phyloP scores from a whole-genome alignment of 2,113 vertebrate genomes.

The Microtus oregoni region DNA sequence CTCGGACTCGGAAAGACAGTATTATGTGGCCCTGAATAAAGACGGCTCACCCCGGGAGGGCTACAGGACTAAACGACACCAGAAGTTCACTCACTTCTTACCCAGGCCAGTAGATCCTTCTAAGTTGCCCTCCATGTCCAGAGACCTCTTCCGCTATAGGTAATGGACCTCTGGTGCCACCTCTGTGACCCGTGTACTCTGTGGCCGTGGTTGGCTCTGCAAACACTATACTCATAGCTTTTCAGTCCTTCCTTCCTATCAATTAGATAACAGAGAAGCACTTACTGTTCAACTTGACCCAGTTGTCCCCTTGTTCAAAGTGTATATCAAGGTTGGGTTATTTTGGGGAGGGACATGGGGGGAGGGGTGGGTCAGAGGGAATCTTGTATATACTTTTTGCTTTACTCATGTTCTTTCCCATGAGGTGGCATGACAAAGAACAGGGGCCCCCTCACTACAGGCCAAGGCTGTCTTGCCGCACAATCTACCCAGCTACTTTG shows the following conservation, averaged over 20 bases:
- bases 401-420: constrained; percentile 77
- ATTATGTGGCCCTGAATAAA: constrained; percentile 98
- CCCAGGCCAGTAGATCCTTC: constrained; percentile 96
- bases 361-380: constrained; percentile 76
- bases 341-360: constrained; percentile 77
- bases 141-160: constrained; percentile 97
- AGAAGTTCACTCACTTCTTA: constrained; percentile 98
- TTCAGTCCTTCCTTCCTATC: constrained; percentile 84
- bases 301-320: constrained; percentile 83
- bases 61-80: constrained; percentile 97
- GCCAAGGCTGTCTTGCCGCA: constrained; percentile 49
- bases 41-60: constrained; percentile 98
- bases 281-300: constrained; percentile 82
- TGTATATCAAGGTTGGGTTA: constrained; percentile 82
- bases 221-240: constrained; percentile 82
- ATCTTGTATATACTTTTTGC: constrained; percentile 78
- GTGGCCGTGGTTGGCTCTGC: constrained; percentile 76
- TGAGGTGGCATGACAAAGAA: constrained; percentile 77
- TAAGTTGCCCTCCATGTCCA: constrained; percentile 95
- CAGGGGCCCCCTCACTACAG: constrained; percentile 46
- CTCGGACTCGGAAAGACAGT: constrained; percentile 94
- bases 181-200: constrained; percentile 60
- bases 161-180: constrained; percentile 85
- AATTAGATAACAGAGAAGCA: constrained; percentile 84
- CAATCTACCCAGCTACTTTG: constrained; percentile 72